Evolutionary conservation across 2,888 invertebrate species (phyloP).

Genomic region (Lagria hirta): DNA sequence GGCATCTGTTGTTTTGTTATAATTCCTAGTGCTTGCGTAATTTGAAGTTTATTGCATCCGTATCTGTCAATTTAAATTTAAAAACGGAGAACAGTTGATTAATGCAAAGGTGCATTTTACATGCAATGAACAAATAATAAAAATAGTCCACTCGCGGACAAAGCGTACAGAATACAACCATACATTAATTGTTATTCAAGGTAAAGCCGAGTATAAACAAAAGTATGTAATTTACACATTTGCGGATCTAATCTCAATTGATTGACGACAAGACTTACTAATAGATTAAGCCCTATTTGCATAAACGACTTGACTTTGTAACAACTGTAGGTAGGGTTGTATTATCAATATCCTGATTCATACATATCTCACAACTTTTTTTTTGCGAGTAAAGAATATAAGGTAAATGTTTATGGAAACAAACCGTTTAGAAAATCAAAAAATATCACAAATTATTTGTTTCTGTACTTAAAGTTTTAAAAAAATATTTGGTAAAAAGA

Average conservation of each 20-base stretch:
- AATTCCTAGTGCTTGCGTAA: slow-evolving; percentile 17
- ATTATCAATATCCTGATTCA: no score
- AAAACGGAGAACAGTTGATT: slow-evolving; percentile 23
- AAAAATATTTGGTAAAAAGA: no score
- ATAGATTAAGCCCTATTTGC: no score
- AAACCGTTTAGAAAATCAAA: no score
- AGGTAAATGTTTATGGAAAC: no score
- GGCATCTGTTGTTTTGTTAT: no score
- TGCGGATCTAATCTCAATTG: slow-evolving; percentile 38
- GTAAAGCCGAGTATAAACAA: slow-evolving; percentile 35
- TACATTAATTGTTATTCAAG: slow-evolving; percentile 38
- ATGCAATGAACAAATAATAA: slow-evolving; percentile 16
- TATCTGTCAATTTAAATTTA: slow-evolving; percentile 20
- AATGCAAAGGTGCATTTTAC: slow-evolving; percentile 20
- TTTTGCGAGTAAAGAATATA: no score
- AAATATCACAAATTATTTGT: no score
- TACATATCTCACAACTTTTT: no score
- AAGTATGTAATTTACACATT: slow-evolving; percentile 36
- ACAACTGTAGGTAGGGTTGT: no score
- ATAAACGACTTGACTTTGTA: no score
- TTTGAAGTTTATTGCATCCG: slow-evolving; percentile 25
- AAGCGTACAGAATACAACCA: slow-evolving; percentile 9
- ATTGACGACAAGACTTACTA: slow-evolving; percentile 29
- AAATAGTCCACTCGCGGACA: slow-evolving; percentile 21
- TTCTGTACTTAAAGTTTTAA: no score